A percentile compares a stretch with the other conserved stretches of the same genome.
These are phyloP conservation scores for Parnassius mnemosyne DNA, from an alignment of 2,888 invertebrate genomes.

Conservation along the genomic window DNA sequence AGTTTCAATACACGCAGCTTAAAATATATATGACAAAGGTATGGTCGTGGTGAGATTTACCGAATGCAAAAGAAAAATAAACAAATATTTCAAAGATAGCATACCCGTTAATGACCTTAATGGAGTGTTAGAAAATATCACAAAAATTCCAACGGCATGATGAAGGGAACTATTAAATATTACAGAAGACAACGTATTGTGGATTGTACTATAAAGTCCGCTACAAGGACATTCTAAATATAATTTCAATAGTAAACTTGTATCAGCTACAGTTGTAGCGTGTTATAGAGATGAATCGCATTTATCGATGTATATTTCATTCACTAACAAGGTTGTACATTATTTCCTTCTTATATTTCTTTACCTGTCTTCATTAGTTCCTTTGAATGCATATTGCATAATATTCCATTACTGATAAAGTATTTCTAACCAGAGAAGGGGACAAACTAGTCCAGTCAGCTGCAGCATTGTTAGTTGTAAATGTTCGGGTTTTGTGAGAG, in stretches of 20 bases:
- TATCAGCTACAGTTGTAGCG: conserved; percentile 26
- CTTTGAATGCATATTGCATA: too few species aligned
- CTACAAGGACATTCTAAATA: conserved; percentile 36
- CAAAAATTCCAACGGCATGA: conserved; percentile 28
- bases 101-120: conserved; percentile 12
- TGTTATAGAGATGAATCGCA: conserved; percentile 21
- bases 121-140: conserved; percentile 15
- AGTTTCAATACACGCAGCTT: too few species aligned
- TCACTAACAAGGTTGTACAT: conserved; percentile 14
- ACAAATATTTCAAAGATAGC: conserved; percentile 7
- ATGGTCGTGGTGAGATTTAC: neutral
- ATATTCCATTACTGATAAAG: too few species aligned
- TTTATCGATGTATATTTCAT: conserved; percentile 24
- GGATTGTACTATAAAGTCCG: conserved; percentile 29
- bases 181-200: conserved; percentile 31
- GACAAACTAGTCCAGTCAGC: too few species aligned
- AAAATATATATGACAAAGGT: too few species aligned
- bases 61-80: conserved; percentile 1
- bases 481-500: too few species aligned
- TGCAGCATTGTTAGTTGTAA: too few species aligned
- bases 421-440: too few species aligned
- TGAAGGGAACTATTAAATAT: conserved; percentile 30
- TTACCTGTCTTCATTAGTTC: neutral
- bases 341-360: conserved; percentile 9
- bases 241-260: conserved; percentile 33